phyloP scores from a whole-genome alignment of 2,113 vertebrate species.

The Rostratula benghalensis region DNA sequence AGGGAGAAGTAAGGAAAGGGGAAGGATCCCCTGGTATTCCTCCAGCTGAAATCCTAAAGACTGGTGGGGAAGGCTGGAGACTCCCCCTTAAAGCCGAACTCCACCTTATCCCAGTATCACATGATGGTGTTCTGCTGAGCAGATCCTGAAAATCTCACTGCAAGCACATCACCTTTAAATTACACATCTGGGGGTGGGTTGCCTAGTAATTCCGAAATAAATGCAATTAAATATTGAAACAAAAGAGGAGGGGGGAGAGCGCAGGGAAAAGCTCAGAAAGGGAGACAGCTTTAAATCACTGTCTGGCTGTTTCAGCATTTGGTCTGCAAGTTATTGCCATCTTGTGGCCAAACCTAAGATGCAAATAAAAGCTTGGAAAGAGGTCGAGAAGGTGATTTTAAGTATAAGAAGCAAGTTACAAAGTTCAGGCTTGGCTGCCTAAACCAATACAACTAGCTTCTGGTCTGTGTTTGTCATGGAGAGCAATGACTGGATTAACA shows the following conservation, averaged over 20 bases:
- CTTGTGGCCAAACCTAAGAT: conserved; percentile 63
- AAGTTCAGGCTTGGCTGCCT: background rate
- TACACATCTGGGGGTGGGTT: conserved; percentile 63
- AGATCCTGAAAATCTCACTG: conserved; percentile 33
- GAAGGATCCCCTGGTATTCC: conserved; percentile 3
- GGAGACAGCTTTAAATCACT: background rate
- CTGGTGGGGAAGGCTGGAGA: conserved; percentile 52
- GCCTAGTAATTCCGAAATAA: conserved; percentile 65
- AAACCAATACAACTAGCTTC: background rate
- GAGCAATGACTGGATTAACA: background rate
- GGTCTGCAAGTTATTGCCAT: conserved; percentile 72
- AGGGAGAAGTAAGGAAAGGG: background rate
- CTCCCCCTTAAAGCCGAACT: conserved; percentile 76
- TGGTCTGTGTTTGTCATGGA: background rate
- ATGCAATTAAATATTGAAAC: conserved; percentile 28
- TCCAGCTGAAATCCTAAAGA: conserved; percentile 57
- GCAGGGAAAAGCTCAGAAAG: background rate
- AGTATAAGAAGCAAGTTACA: background rate
- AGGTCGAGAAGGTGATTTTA: background rate
- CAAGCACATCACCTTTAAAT: conserved; percentile 35
- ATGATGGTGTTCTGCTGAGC: conserved; percentile 53
- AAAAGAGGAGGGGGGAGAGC: background rate
- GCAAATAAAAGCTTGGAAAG: background rate
- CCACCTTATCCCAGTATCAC: conserved; percentile 74
- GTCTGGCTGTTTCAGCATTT: conserved; percentile 31